A percentile compares a stretch with the other conserved stretches of the same genome.
phyloP scores from a whole-genome alignment of 2,113 vertebrate genomes.

The Crotophaga sulcirostris region DNA sequence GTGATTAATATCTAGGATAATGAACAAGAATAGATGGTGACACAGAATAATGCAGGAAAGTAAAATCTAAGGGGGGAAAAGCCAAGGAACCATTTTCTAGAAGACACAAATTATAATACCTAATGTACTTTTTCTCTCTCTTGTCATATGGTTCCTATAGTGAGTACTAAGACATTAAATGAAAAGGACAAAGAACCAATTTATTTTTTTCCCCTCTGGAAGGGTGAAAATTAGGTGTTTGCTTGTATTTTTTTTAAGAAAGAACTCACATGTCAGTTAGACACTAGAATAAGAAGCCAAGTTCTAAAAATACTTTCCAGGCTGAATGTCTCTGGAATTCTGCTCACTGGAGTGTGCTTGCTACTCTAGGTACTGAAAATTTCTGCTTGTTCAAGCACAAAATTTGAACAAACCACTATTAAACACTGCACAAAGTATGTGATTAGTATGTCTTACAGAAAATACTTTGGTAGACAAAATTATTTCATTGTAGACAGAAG shows the following conservation, averaged over 20 bases:
- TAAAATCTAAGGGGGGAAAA: background rate
- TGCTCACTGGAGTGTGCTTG: background rate
- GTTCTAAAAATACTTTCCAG: background rate
- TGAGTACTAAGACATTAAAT: background rate
- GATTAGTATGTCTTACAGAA: background rate
- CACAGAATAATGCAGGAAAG: background rate
- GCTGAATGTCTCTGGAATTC: background rate
- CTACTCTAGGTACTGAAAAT: background rate
- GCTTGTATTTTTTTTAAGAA: fast-evolving
- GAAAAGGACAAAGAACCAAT: background rate
- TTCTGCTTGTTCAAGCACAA: background rate
- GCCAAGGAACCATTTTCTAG: background rate
- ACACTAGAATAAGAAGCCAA: background rate
- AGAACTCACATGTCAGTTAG: background rate
- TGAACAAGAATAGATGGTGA: background rate
- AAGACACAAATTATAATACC: background rate
- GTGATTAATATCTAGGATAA: background rate
- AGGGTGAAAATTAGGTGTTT: background rate
- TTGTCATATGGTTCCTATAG: background rate
- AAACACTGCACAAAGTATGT: background rate
- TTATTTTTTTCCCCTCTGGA: background rate
- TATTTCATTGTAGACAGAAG: background rate
- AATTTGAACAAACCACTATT: background rate
- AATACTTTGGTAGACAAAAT: background rate
- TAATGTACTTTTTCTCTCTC: background rate